Conservation (phyloP, 1,140 invertebrate species). For the Venturia canescens region DNA sequence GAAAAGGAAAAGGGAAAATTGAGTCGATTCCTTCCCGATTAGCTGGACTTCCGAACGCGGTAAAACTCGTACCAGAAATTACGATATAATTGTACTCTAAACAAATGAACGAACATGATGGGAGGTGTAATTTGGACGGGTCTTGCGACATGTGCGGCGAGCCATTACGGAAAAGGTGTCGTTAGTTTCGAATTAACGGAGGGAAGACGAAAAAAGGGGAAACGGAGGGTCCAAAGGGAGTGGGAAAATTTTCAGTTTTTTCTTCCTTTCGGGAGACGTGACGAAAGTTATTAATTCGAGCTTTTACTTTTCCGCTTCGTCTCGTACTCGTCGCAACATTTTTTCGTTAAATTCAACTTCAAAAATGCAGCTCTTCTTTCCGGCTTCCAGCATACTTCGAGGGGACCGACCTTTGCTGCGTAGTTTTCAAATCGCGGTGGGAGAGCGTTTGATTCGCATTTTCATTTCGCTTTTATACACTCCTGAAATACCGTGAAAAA, state of each 20-base stretch:
- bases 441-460: too few relatives aligned
- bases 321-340: too few relatives aligned
- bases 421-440: too few relatives aligned
- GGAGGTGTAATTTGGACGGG: not conserved
- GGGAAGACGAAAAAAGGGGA: not conserved
- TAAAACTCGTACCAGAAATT: constrained; percentile 7
- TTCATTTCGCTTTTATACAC: too few relatives aligned
- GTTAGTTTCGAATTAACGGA: not conserved
- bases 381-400: too few relatives aligned
- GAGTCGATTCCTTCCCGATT: not conserved
- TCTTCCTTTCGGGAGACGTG: not conserved
- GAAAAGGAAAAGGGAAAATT: too few relatives aligned
- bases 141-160: constrained; percentile 11
- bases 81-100: constrained; percentile 18
- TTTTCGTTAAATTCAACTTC: too few relatives aligned
- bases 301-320: too few relatives aligned
- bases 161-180: constrained; percentile 12
- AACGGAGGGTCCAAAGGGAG: not conserved
- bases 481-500: too few relatives aligned
- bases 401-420: too few relatives aligned
- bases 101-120: not conserved
- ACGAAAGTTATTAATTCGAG: too few relatives aligned
- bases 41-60: not conserved
- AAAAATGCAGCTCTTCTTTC: too few relatives aligned
- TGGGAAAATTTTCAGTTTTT: not conserved